Evolutionary conservation across 1,140 invertebrate genomes (phyloP), one percentile per base, ranked within the genome.

Genomic region (Ceratina japonica): DNA sequence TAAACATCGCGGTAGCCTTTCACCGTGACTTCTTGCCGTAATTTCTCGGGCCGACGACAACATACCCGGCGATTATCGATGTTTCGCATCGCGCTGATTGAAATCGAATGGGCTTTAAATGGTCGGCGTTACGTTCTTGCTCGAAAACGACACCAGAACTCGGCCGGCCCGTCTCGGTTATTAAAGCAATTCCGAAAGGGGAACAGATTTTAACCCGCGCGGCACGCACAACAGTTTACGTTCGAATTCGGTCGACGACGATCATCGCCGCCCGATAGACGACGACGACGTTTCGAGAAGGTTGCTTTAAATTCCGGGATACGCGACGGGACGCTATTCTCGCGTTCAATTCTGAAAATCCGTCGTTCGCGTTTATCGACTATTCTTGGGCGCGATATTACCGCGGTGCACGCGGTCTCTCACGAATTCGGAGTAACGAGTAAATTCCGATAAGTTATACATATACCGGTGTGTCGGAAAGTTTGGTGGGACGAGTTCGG

Each of bases 371-470:
- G 52, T 62, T 4, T 58, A 64, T 56, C 27, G 75, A 20, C 72
- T 56, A 63, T n/a, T 59, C 18, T 59, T n/a, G 77, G 0, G 62
- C 22, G 27, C 56, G 18, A 27, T 22, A 65, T 74, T 79, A 79
- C 59, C 62, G 70, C 16, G 22, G 27, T 12, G 58, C 62, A 68
- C 82, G 79, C 79, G 74, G 83, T 81, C 59, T 74, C 66, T 80
- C 56, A 70, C 82, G 74, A 70, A 84, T 84, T 85, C 69, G 68
- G 52, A 59, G 61, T 85, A 85, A 85, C 71, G 79, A 84, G 79
- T 79, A 84, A 85, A 85, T 75, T 79, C 75, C 82, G 82, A 85
- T 85, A 84, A 84, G 74, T 84, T 78, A 74, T 44, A 44, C 37
- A 44, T 44, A 44, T 44, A 44, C 69, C 82, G 65, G 70, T 81